Evolutionary conservation across 2,113 vertebrate genomes (phyloP).

Genomic region (Sarotherodon lohbergeri): DNA sequence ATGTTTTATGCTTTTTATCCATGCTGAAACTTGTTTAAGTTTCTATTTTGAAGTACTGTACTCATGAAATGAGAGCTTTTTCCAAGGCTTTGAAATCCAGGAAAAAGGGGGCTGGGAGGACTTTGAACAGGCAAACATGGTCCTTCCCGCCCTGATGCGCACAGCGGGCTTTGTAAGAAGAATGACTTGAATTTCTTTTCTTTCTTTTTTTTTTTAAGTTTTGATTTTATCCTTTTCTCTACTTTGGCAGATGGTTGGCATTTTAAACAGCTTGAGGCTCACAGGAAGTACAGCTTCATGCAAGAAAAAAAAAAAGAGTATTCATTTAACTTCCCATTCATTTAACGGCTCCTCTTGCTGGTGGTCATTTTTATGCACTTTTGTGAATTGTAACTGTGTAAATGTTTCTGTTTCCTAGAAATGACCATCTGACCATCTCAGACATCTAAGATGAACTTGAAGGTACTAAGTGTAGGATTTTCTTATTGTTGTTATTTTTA

Average conservation of each 20-base stretch:
- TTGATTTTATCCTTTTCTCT: slow-evolving; percentile 27
- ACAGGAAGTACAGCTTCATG: slow-evolving; percentile 40
- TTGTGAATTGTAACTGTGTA: slow-evolving; percentile 65
- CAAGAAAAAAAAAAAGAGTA: neutral
- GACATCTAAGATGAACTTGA: slow-evolving; percentile 20
- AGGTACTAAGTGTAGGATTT: slow-evolving; percentile 59
- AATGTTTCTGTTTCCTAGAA: slow-evolving; percentile 43
- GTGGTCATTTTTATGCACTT: slow-evolving; percentile 71
- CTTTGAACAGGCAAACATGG: slow-evolving; percentile 26
- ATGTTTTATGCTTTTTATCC: slow-evolving; percentile 47
- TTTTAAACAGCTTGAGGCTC: slow-evolving; percentile 33
- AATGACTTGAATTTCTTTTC: neutral
- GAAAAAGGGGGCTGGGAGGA: slow-evolving; percentile 47
- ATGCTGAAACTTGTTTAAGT: slow-evolving; percentile 61
- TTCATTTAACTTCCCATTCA: slow-evolving; percentile 13
- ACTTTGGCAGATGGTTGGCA: slow-evolving; percentile 38
- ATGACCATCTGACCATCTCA: slow-evolving; percentile 29
- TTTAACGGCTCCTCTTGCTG: slow-evolving; percentile 6
- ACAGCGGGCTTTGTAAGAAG: slow-evolving; percentile 64
- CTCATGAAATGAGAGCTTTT: slow-evolving; percentile 77
- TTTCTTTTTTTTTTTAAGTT: neutral
- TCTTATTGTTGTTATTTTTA: neutral
- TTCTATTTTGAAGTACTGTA: slow-evolving; percentile 75
- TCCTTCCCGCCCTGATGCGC: slow-evolving; percentile 54
- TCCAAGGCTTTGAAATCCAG: slow-evolving; percentile 67